Evolutionary conservation across 1,140 invertebrate species (phyloP), one percentile per base, ranked within the genome.

Genomic region (Neodiprion fabricii): DNA sequence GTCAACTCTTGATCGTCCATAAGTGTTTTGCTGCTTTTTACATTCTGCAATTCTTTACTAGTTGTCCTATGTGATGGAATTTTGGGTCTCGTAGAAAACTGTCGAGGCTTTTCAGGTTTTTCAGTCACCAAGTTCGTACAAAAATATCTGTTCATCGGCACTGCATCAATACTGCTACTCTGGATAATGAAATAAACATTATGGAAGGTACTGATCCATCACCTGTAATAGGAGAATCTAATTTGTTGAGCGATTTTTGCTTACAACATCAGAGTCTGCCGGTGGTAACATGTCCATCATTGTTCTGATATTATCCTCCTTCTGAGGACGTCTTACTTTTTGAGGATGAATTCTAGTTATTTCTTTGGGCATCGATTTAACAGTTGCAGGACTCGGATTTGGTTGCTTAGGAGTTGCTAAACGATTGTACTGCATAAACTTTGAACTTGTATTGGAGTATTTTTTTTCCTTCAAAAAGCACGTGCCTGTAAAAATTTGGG

Each of bases 281-380:
- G 81, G 78, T 68, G 87, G 76, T 61, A 61, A 14, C 73, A 80
- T 83, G 73, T 86, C 85, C 84, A 89, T 87, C 77, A 88, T 82
- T 8, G 87, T 89, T 73, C 81, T 82, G 71, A 89, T 85, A 71
- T 89, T 84, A 74, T 87, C 87, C 23, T 87, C 86, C 73, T 85
- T 87, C 12, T 73, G 74, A 9, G 81, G 83, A 5, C 78, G 11
- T 69, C 67, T 21, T 17, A 23, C 71, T n/a, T 73, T 75, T 48
- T 80, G 83, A 79, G 77, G 83, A 1, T 70, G 72, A 14, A 40
- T 48, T 73, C 76, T 78, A 47, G 49, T 68, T 10, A 67, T 47
- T 28, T 81, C 78, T 48, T 71, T 78, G 14, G 53, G 70, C 67
- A 76, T 78, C 68, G 77, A 78, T 76, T 81, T 71, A 14, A 28